Evolutionary conservation across 2,113 vertebrate species (phyloP).

Genomic region (Fulica atra): DNA sequence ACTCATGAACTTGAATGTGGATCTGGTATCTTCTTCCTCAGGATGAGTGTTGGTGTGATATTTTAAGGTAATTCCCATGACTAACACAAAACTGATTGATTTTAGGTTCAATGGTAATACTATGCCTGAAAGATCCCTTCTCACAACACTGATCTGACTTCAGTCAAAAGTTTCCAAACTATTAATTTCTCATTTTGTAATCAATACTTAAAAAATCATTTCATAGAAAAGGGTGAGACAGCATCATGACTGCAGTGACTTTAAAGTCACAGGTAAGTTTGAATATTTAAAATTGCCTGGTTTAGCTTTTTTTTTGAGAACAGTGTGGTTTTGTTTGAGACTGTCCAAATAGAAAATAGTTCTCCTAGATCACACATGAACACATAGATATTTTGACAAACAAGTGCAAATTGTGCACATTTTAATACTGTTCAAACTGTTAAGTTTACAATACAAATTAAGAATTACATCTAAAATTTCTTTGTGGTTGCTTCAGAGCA

Average conservation of each 20-base stretch:
- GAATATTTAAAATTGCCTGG: not conserved
- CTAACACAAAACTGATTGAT: not conserved
- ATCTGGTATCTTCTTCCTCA: not conserved
- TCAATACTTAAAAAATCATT: not conserved
- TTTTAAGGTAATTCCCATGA: not conserved
- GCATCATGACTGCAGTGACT: not conserved
- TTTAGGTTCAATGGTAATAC: not conserved
- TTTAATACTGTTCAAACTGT: not conserved
- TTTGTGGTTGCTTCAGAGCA: not conserved
- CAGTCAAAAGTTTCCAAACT: not conserved
- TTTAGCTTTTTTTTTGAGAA: not conserved
- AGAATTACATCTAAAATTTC: not conserved
- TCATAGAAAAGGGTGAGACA: not conserved
- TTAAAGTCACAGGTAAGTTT: not conserved
- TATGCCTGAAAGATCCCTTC: not conserved
- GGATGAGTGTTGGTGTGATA: not conserved
- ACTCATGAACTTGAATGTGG: not conserved
- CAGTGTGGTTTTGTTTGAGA: not conserved
- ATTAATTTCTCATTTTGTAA: not conserved
- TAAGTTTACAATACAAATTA: not conserved
- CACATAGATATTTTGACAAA: not conserved
- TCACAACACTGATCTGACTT: not conserved
- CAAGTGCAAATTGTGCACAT: not conserved
- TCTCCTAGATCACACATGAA: not conserved
- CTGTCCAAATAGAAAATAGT: not conserved